Evolutionary conservation across 2,797 vertebrate genomes (phyloP).

Genomic region (Chaunax sp.): DNA sequence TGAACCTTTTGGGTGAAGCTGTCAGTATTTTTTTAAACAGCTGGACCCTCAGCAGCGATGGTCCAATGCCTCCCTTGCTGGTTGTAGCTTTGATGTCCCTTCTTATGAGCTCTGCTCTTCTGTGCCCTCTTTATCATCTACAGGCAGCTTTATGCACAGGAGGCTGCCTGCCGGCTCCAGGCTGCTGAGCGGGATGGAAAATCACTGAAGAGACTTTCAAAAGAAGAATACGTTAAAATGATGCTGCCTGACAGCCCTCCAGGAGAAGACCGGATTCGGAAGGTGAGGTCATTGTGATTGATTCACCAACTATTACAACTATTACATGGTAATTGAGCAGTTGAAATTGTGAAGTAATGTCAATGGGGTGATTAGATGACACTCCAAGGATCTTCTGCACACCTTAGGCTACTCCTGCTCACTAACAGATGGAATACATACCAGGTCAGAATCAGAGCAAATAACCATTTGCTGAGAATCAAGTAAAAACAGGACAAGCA

Average conservation of each 20-base stretch:
- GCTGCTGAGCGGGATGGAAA: constrained; percentile 80
- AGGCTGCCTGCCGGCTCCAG: constrained; percentile 84
- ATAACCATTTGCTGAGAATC: constrained; percentile 51
- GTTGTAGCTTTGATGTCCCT: constrained; percentile 11
- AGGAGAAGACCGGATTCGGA: constrained; percentile 86
- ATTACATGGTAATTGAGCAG: background rate
- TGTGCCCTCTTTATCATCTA: constrained; percentile 66
- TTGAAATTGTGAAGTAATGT: constrained; percentile 17
- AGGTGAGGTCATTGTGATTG: constrained; percentile 82
- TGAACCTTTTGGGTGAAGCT: constrained; percentile 45
- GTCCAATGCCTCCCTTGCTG: constrained; percentile 30
- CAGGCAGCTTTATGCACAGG: constrained; percentile 88
- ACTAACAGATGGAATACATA: background rate
- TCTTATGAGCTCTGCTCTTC: constrained; percentile 56
- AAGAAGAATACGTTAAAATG: constrained; percentile 93
- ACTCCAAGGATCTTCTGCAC: constrained; percentile 7
- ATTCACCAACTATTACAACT: constrained; percentile 4
- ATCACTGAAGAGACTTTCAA: constrained; percentile 87
- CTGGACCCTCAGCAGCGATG: constrained; percentile 37
- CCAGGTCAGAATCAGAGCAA: constrained; percentile 27
- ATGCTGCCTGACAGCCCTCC: constrained; percentile 89
- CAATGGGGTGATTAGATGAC: constrained; percentile 2
- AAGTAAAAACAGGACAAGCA: constrained; percentile 50
- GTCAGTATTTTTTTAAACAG: constrained; percentile 55
- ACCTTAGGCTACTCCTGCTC: constrained; percentile 17